These are phyloP conservation scores for Umimayanthus kanabou DNA, from an alignment of 92 coral and sea anemone genomes.

Conservation along the genomic window DNA sequence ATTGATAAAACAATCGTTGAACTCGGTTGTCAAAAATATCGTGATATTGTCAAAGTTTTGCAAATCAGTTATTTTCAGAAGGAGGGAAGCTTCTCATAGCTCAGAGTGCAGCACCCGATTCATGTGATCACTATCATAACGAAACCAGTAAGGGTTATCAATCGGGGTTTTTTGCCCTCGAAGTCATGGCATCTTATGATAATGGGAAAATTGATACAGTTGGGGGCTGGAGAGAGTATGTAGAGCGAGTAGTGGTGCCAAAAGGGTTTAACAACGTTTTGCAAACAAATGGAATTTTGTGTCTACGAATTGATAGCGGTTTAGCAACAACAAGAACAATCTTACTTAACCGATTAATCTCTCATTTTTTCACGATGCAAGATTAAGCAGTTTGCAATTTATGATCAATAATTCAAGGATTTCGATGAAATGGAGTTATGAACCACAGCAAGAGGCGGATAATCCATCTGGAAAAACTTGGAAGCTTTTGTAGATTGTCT, in stretches of 20 bases:
- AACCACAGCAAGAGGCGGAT: too few relatives aligned
- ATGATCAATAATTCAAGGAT: too few relatives aligned
- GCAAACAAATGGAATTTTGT: neutral
- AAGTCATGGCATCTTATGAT: slow-evolving; percentile 7
- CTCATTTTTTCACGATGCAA: too few relatives aligned
- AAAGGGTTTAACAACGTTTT: slow-evolving; percentile 17
- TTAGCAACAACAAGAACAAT: neutral
- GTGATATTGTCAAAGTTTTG: too few relatives aligned
- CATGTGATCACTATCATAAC: slow-evolving; percentile 7
- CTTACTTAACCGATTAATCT: neutral
- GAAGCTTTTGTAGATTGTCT: too few relatives aligned
- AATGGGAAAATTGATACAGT: slow-evolving; percentile 28
- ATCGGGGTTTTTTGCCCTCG: neutral
- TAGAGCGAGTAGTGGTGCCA: slow-evolving; percentile 1
- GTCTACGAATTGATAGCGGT: slow-evolving; percentile 14
- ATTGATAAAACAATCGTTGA: too few relatives aligned
- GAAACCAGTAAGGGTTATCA: slow-evolving; percentile 16
- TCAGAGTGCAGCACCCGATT: slow-evolving; percentile 23
- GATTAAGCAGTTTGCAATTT: too few relatives aligned
- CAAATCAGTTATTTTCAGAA: neutral
- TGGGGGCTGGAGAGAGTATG: slow-evolving; percentile 4
- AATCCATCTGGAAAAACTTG: too few relatives aligned
- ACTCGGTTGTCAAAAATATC: too few relatives aligned
- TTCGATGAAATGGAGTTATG: too few relatives aligned
- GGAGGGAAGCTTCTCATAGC: neutral